Percentiles rank a stretch among this genome's conserved stretches.
These are phyloP conservation scores for Rhyzopertha dominica DNA, from an alignment of 1,140 invertebrate genomes.

Conservation along the genomic window DNA sequence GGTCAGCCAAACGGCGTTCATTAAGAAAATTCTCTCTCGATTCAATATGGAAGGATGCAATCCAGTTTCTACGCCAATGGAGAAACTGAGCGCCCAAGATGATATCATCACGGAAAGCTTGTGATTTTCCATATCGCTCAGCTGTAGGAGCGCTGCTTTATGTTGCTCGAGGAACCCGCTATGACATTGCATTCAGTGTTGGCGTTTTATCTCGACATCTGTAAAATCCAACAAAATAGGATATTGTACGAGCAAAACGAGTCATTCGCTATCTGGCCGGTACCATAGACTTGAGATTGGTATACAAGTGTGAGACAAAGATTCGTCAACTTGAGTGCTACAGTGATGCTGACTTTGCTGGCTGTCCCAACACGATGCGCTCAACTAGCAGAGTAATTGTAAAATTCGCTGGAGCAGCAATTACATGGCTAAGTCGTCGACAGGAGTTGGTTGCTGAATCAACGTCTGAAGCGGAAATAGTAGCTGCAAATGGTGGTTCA, in stretches of 20 bases:
- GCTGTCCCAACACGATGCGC: constrained; percentile 15
- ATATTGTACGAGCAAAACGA: no score
- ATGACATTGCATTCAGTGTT: constrained; percentile 2
- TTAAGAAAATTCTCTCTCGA: no score
- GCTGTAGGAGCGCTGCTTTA: constrained; percentile 39
- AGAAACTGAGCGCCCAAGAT: no score
- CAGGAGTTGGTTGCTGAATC: constrained; percentile 38
- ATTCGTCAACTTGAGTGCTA: constrained; percentile 7
- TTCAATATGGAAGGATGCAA: no score
- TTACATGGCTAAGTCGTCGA: constrained; percentile 39
- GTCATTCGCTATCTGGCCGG: constrained; percentile 41
- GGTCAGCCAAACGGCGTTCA: no score
- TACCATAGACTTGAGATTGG: constrained; percentile 29
- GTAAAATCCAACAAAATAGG: constrained; percentile 8
- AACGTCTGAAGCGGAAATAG: constrained; percentile 47
- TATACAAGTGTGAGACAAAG: constrained; percentile 4
- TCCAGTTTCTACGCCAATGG: no score
- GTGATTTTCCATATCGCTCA: constrained; percentile 24
- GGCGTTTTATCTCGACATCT: background rate
- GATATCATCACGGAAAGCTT: no score
- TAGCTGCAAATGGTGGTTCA: constrained; percentile 42
- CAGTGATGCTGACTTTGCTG: constrained; percentile 24
- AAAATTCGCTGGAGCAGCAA: constrained; percentile 31
- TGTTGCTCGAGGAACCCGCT: constrained; percentile 11
- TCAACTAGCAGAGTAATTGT: constrained; percentile 37